Base-by-base conservation (phyloP, 2,113 vertebrate genomes). In the Pardalotus punctatus region DNA sequence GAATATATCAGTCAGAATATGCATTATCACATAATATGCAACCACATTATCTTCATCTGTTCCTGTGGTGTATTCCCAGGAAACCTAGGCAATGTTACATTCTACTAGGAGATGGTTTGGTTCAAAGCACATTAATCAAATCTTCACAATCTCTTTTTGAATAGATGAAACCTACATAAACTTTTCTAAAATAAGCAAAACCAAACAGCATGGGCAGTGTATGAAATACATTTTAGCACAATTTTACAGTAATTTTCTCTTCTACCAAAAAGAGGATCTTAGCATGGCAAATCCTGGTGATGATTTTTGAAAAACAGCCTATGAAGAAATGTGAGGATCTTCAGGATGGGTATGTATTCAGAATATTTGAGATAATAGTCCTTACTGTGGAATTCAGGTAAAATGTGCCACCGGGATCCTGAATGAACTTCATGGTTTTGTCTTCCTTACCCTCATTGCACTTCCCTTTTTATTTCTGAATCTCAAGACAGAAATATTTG, bases 121-220 rank as follows among this genome's bases (percentile, higher is more conserved):
- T 91, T 96, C 88, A 80, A 74, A 45, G 31, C 5, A 62, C 27
- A 50, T 76, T 93, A 36, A 76, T 88, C 29, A 35, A 84, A 36
- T 38, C 54, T 90, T 74, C 70, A 60, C 48, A 64, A 36, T 71
- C 73, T 8, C 12, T 77, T 95, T 97, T 28, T 43, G 48, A 76
- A 91, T 53, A 88, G 66, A 43, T 67, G 33, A 86, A 73, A 56
- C 16, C 83, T 58, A 38, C 43, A 51, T 36, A 67, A 87, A 35
- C 14, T 74, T 69, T 94, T 90, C 47, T 94, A 94, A 93, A 94
- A 81, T 42, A 72, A 80, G 31, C 43, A 69, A 95, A 96, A 86
- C 2, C 18, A 93, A 96, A 60, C 11, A 81, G 8, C 36, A 54
- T 22, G 31, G 40, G 6, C 20, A 94, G 36, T 88, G 61, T 57